phyloP scores from a whole-genome alignment of 2,113 vertebrate genomes.

The Perognathus longimembris region DNA sequence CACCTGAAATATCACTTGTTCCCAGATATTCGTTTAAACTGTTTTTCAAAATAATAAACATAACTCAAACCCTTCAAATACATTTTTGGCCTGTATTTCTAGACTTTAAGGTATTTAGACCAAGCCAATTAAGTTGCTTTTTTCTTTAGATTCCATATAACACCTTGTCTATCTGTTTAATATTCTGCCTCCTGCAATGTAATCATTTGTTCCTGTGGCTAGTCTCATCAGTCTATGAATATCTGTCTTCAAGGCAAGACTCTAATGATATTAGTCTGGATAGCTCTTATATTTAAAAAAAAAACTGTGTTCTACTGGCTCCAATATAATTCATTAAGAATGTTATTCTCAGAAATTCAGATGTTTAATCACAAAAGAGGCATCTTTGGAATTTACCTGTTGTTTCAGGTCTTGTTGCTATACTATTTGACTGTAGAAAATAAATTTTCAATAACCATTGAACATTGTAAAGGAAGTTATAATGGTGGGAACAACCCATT shows the following conservation, averaged over 20 bases:
- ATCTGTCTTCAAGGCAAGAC: not conserved
- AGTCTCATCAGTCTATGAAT: not conserved
- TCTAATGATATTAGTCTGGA: not conserved
- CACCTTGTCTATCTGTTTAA: not conserved
- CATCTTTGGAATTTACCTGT: not conserved
- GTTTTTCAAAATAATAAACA: not conserved
- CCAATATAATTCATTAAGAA: slow-evolving; percentile 5
- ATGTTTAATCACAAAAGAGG: not conserved
- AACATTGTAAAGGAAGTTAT: not conserved
- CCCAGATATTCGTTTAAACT: not conserved
- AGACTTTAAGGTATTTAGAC: not conserved
- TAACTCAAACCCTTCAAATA: not conserved
- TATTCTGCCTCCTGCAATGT: no score
- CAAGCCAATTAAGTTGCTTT: not conserved
- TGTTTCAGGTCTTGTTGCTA: slow-evolving; percentile 23
- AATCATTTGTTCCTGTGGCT: not conserved
- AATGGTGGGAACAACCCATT: not conserved
- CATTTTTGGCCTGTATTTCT: not conserved
- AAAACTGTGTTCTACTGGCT: not conserved
- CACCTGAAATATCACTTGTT: not conserved
- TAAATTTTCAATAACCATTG: not conserved
- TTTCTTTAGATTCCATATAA: not conserved
- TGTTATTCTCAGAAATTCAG: not conserved
- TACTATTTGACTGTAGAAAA: not conserved
- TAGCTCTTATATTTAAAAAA: not conserved